Percentiles rank a stretch among this genome's conserved stretches.
phyloP scores from a whole-genome alignment of 2,113 vertebrate genomes.

The Hystrix cristata region DNA sequence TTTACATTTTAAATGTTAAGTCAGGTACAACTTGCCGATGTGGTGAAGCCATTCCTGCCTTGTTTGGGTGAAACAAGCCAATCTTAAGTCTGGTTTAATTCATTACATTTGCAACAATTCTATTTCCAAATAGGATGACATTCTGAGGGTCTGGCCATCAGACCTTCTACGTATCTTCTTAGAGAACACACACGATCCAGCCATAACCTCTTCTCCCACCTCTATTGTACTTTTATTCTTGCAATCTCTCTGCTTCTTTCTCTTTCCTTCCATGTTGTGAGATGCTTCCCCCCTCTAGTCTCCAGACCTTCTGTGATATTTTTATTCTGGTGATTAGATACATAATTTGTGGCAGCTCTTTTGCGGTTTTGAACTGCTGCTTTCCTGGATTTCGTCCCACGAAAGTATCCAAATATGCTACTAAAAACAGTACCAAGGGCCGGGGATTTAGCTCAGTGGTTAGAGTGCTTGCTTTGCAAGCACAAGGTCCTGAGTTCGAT shows the following conservation, averaged over 20 bases:
- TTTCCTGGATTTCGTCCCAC: not conserved
- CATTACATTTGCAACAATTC: not conserved
- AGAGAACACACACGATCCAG: not conserved
- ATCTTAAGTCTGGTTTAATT: not conserved
- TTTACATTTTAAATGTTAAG: not conserved
- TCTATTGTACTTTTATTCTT: not conserved
- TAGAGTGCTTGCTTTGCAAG: too few relatives aligned
- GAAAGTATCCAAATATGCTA: not conserved
- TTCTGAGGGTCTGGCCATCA: not conserved
- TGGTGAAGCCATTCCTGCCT: not conserved
- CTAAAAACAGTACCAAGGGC: not conserved
- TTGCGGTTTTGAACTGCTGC: not conserved
- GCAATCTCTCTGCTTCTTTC: not conserved
- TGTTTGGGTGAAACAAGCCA: not conserved
- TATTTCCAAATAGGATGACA: not conserved
- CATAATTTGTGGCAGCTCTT: not conserved
- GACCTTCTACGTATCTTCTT: not conserved
- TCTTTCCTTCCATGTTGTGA: not conserved
- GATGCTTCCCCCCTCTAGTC: not conserved
- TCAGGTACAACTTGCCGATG: not conserved
- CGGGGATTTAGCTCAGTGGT: too few relatives aligned
- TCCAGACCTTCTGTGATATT: not conserved
- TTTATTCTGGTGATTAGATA: not conserved
- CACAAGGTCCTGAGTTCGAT: too few relatives aligned
- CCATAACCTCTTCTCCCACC: not conserved